Evolutionary conservation across 2,888 invertebrate genomes (phyloP).

Genomic region (Pinctada fucata): DNA sequence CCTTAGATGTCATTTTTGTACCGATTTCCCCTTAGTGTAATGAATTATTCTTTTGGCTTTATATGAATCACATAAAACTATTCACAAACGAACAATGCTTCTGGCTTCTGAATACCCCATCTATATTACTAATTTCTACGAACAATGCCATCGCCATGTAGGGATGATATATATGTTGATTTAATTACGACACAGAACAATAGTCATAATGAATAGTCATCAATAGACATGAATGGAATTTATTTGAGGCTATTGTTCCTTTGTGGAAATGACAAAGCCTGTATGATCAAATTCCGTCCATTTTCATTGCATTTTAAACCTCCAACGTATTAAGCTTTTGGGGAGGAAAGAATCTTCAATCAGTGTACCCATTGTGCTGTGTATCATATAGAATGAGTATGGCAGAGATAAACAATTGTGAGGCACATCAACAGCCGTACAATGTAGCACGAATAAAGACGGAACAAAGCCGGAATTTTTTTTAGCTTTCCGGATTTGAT

Average conservation of each 20-base stretch:
- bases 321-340: neutral
- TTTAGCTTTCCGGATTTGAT: neutral
- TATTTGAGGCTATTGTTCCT: conserved; percentile 26
- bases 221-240: conserved; percentile 15
- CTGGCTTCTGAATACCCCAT: conserved; percentile 8
- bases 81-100: neutral
- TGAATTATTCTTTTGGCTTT: neutral
- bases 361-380: conserved; percentile 17
- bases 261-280: conserved; percentile 17
- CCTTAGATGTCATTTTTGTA: neutral
- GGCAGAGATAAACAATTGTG: conserved; percentile 1
- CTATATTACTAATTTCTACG: conserved; percentile 18
- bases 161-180: conserved; percentile 22
- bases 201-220: conserved; percentile 25
- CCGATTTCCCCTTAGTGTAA: neutral
- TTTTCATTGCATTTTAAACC: conserved; percentile 28
- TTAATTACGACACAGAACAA: conserved; percentile 25
- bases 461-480: neutral
- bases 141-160: conserved; percentile 20
- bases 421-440: conserved; percentile 10
- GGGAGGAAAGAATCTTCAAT: conserved; percentile 7
- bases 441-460: neutral
- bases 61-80: conserved; percentile 2
- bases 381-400: conserved; percentile 9
- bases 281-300: conserved; percentile 24